Base-by-base conservation (phyloP, 2,888 invertebrate species). In the Melikaiella ostensackeni region DNA sequence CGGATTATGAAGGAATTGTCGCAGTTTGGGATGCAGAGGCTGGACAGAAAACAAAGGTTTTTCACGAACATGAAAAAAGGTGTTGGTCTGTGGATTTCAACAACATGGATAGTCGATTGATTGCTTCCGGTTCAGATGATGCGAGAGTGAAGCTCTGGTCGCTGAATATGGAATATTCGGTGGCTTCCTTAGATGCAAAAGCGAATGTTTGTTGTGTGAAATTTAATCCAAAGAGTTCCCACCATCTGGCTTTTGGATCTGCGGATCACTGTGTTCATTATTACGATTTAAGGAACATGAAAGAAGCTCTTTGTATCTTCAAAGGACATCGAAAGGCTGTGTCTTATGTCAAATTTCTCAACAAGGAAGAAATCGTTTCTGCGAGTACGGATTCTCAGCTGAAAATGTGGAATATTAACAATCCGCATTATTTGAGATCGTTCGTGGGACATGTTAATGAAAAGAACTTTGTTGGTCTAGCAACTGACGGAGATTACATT, bases 41-140 rank as follows among this genome's bases (percentile, higher is more conserved):
- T 1, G 96, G 96, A 19, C 94, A 95, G 86, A 93, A 95, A 78
- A 95, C 95, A 2, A 94, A 96, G 87, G 94, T 95, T 8, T 96
- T 95, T 89, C 95, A 96, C 91, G 98, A 98, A 91, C 98, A 98
- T 92, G 98, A 98, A 92, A 98, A 98, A 91, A 93, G 98, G 63
- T 97, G 97, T 91, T 98, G 98, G 98, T 97, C 97, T 84, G 98
- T 98, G 55, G 98, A 98, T 92, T 98, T 98, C 92, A 98, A 97
- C 92, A 95, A 96, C 84, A 95, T 97, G 35, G 98, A 98, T 91
- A 97, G 98, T 19, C 94, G 97, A 33, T 92, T 98, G 61, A 95
- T 98, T 79, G 98, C 98, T 0, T 97, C 97, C 0, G 98, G 98
- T 0, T 97, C 97, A 0, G 98, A 98, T 92, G 98, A 98, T 92